Evolutionary conservation across 2,797 vertebrate species (phyloP).

Genomic region (Cichlasoma orientale): DNA sequence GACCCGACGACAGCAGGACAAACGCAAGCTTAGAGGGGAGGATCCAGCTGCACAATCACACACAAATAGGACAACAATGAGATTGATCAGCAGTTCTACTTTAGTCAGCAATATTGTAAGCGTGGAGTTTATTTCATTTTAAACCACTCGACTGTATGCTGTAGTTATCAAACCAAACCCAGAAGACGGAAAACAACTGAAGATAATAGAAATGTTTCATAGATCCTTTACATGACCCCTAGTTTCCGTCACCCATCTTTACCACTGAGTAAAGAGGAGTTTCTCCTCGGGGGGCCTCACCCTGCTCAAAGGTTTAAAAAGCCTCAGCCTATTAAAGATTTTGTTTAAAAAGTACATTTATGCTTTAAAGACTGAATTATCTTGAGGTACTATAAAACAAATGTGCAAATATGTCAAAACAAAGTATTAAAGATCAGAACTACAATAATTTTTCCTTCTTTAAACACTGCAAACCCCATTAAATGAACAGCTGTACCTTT

Average conservation of each 20-base stretch:
- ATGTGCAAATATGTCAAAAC: accelerated
- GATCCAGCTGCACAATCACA: neutral
- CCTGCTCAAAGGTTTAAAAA: neutral
- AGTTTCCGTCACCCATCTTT: neutral
- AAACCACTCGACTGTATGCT: too few relatives aligned
- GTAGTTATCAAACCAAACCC: neutral
- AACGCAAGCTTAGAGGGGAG: accelerated
- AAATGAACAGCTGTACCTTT: accelerated
- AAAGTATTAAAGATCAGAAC: neutral
- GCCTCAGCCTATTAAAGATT: neutral
- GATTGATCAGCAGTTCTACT: neutral
- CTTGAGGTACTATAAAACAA: neutral
- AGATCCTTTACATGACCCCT: neutral
- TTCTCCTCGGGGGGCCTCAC: neutral
- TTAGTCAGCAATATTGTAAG: accelerated
- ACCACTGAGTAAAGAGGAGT: accelerated
- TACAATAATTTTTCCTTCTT: accelerated
- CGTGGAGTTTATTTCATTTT: too few relatives aligned
- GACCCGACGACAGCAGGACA: neutral
- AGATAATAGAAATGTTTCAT: neutral
- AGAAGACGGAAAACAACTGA: neutral
- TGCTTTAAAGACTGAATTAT: neutral
- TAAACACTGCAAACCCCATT: neutral
- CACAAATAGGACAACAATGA: neutral
- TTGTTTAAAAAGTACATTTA: neutral